Percentiles rank a stretch among this genome's conserved stretches.
Evolutionary conservation across 2,797 vertebrate genomes (phyloP).

Genomic region (Sciurus vulgaris): DNA sequence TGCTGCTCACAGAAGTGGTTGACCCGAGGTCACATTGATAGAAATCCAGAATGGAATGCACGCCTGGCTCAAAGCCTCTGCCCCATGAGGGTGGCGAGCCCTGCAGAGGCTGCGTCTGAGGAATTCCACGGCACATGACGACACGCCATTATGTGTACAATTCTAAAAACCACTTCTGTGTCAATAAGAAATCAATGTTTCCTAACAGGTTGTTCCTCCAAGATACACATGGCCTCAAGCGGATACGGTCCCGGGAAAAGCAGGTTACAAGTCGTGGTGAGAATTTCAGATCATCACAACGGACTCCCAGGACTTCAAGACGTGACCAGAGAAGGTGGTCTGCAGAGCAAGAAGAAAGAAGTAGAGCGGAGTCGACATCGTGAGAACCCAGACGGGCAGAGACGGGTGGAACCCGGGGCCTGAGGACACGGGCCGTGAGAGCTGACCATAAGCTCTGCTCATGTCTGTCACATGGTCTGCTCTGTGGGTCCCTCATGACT

Average conservation of each 20-base stretch:
- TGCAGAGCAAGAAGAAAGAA: rapidly evolving
- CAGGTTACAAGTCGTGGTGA: background rate
- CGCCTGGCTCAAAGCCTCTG: background rate
- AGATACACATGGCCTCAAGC: background rate
- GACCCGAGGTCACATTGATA: rapidly evolving
- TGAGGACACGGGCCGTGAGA: background rate
- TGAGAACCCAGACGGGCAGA: background rate
- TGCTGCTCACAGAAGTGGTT: too few relatives aligned
- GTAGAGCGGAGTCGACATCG: background rate
- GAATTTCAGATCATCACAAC: background rate
- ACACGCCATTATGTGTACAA: too few relatives aligned
- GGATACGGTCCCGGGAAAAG: background rate
- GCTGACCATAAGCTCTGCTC: background rate
- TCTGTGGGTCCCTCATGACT: rapidly evolving
- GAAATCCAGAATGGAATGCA: too few relatives aligned
- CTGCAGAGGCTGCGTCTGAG: rapidly evolving
- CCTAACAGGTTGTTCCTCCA: background rate
- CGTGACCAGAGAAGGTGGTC: background rate
- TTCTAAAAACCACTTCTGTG: background rate
- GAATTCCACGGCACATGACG: background rate
- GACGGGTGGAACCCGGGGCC: background rate
- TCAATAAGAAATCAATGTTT: background rate
- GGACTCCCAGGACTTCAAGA: background rate
- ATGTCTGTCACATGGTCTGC: background rate
- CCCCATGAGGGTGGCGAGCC: too few relatives aligned